Evolutionary conservation across 1,140 invertebrate species (phyloP), one percentile per base, ranked within the genome.

Genomic region (Zaprionus taronus): DNA sequence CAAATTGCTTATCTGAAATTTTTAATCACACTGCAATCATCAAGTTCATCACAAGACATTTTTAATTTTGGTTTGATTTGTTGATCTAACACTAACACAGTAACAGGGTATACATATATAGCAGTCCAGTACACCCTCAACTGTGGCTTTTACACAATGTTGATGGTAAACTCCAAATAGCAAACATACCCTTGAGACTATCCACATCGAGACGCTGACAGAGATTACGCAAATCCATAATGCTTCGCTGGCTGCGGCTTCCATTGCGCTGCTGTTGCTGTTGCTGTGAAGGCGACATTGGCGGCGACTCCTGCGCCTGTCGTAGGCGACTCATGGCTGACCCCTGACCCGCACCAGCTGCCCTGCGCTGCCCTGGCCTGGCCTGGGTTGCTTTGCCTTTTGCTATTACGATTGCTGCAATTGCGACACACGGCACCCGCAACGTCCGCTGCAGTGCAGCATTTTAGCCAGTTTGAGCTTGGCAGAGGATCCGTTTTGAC

Each of bases 361-460:
- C 0, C 38, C 31, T 34, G 26, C 26, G 5, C 26, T 28, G 9
- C 31, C 31, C 9, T 31, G 31, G 31, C 9, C 28, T 31, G 9
- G 28, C 31, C 31, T 31, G 26, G 6, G 1, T 7, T 7, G 31
- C 31, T 11, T 11, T 34, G 31, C 31, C 31, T 34, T 34, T 34
- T 34, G 31, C 9, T 34, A 34, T 34, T 34, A 31, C 15, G 17
- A 38, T 24, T 62, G 4, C 15, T 62, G 4, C 15, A 22, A 53
- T 49, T 15, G 41, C 63, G 15, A 17, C 24, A 63, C 47, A 14
- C 20, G 47, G 20, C 17, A 24, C 6, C 5, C 47, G 47, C 47
- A 68, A 78, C 83, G 84, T 89, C 84, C 81, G 84, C 63, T 84
- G 85, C 85, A 84, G 84, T 81, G 74, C 80, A 89, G 84, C 83